These are phyloP conservation scores for Potamilus streckersoni DNA, from an alignment of 1,140 invertebrate species.

Conservation along the genomic window DNA sequence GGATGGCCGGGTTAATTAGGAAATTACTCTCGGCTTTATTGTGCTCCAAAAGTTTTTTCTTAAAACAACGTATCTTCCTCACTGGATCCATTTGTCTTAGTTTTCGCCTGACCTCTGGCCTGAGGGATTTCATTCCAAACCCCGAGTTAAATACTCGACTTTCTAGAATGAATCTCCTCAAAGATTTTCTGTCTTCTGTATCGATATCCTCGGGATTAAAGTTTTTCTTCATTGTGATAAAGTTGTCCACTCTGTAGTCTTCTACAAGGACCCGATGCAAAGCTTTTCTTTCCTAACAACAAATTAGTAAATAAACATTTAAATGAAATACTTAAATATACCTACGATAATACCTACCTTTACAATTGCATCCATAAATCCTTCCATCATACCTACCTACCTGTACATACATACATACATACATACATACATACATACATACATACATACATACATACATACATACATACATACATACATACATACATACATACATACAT, in stretches of 20 bases:
- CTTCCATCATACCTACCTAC: too few species aligned
- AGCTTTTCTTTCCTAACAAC: conserved; percentile 13
- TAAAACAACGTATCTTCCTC: conserved; percentile 22
- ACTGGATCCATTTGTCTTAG: conserved; percentile 25
- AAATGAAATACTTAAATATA: too few species aligned
- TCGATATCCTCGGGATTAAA: conserved; percentile 21
- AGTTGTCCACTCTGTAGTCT: conserved; percentile 29
- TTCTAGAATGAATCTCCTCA: conserved; percentile 23
- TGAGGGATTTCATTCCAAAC: conserved; percentile 29
- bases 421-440: too few species aligned
- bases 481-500: too few species aligned
- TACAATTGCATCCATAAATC: too few species aligned
- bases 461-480: too few species aligned
- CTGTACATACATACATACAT: too few species aligned
- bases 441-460: too few species aligned
- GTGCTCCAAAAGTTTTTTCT: conserved; percentile 19
- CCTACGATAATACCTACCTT: too few species aligned
- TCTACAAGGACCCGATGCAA: conserved; percentile 15
- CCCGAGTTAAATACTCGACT: conserved; percentile 30
- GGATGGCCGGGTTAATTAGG: conserved; percentile 13
- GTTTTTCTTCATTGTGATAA: conserved; percentile 22
- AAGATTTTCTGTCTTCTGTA: neutral
- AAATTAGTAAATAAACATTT: too few species aligned
- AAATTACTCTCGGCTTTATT: conserved; percentile 8
- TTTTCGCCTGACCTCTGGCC: conserved; percentile 21